Evolutionary conservation across 2,888 invertebrate genomes (phyloP).

Genomic region (Limnephilus marmoratus): DNA sequence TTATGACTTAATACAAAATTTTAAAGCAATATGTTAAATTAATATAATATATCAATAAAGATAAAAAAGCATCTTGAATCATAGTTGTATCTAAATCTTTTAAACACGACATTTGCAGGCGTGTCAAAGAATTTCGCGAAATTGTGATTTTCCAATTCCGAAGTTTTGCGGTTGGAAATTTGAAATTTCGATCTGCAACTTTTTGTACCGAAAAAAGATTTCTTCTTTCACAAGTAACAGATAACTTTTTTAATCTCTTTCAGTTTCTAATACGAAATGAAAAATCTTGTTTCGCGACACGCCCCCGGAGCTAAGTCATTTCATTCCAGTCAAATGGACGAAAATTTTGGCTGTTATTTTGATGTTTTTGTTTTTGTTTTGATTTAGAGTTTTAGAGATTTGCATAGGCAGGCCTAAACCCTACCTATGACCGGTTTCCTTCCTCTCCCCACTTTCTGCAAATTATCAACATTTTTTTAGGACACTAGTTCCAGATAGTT

Average conservation of each 20-base stretch:
- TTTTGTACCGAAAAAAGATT: not conserved
- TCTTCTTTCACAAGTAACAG: not conserved
- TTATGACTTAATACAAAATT: too few relatives aligned
- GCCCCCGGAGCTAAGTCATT: not conserved
- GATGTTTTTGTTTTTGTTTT: not conserved
- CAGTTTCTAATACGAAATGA: not conserved
- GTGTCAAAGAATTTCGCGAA: not conserved
- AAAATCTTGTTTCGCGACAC: not conserved
- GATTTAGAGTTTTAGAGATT: not conserved
- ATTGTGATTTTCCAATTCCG: not conserved
- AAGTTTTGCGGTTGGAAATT: not conserved
- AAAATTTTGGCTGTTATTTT: not conserved
- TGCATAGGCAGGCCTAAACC: not conserved
- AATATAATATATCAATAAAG: too few relatives aligned
- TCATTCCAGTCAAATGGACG: not conserved
- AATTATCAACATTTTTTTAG: not conserved
- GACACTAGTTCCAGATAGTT: too few relatives aligned
- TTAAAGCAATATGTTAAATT: too few relatives aligned
- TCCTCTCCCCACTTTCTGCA: not conserved
- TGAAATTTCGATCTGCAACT: not conserved
- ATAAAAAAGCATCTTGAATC: too few relatives aligned
- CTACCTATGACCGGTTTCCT: not conserved
- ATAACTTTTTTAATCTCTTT: not conserved
- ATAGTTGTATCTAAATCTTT: too few relatives aligned
- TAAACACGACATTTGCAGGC: not conserved